Base-by-base conservation (phyloP, 2,113 vertebrate genomes). In the Psittacula cyanocephala region DNA sequence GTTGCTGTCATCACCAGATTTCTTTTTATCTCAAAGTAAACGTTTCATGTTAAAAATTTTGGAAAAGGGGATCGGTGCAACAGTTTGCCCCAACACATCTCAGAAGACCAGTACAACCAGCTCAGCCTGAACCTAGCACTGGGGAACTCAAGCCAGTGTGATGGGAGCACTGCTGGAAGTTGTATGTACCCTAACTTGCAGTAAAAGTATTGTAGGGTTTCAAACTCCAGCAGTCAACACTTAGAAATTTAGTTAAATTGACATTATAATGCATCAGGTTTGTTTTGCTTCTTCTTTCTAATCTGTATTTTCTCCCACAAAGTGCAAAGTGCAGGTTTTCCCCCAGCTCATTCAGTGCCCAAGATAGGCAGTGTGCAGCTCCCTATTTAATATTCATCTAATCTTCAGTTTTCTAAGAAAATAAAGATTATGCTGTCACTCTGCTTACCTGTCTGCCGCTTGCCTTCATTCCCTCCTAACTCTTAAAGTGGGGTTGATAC, bases 61-160 rank as follows among this genome's bases (percentile, higher is more conserved):
- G 23, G 31, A 46, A 44, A 76, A 72, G 22, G 44, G 3, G 8
- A 84, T 43, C 8, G 7, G n/a, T 37, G 9, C 27, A 12, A 31
- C 2, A 0, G 1, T 69, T 79, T 82, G 4, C 12, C 27, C 24
- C 0, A 0, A 47, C 3, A 7, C 2, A 53, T 62, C 11, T 86
- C 55, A 41, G 55, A 81, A 77, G 29, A 17, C 19, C 64, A 13
- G 29, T 53, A 43, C 31, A 75, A 43, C 3, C 50, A 43, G 3
- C 64, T 59, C 2, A 0, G 44, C 13, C 8, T 13, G 46, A 67
- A 49, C 18, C 31, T 37, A 15, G 5, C 20, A 6, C 9, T 31
- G 13, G 17, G 18, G 7, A 63, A 17, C 19, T 6, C 46, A 52
- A 72, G 59, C 1, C 6, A 8, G 7, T 14, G 25, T 55, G 24